phyloP scores from a whole-genome alignment of 2,888 invertebrate genomes.

The Drosophila anceps region DNA sequence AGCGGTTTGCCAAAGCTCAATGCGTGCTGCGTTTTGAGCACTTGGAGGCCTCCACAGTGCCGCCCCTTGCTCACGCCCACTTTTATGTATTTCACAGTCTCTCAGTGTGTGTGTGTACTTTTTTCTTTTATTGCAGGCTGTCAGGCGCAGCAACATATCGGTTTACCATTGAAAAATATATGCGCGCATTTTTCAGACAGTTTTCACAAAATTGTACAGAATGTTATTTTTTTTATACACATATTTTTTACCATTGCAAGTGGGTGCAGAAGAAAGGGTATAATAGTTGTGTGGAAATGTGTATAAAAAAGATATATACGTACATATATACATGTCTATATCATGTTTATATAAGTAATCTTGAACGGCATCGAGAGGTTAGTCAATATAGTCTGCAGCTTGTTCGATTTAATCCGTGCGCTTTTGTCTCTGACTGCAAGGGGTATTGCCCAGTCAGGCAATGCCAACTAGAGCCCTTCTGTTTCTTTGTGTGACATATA shows the following conservation, averaged over 20 bases:
- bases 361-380: neutral
- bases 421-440: neutral
- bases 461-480: neutral
- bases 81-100: conserved; percentile 41
- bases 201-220: conserved; percentile 65
- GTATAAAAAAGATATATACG: neutral
- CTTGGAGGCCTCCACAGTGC: conserved; percentile 48
- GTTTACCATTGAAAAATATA: conserved; percentile 75
- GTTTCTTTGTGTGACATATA: conserved; percentile 12
- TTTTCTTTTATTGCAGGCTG: conserved; percentile 73
- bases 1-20: conserved; percentile 69
- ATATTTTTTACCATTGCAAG: conserved; percentile 5
- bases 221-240: conserved; percentile 39
- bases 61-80: conserved; percentile 28
- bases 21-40: conserved; percentile 67
- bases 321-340: neutral
- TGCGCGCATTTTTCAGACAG: conserved; percentile 71
- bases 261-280: conserved; percentile 2
- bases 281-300: neutral
- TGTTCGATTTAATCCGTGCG: neutral
- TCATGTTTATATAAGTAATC: neutral
- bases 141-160: conserved; percentile 76
- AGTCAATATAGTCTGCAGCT: neutral
- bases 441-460: conserved; percentile 1
- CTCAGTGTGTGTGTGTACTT: conserved; percentile 10